Base-by-base conservation (phyloP, 2,888 invertebrate species). In the Deilephila porcellus region DNA sequence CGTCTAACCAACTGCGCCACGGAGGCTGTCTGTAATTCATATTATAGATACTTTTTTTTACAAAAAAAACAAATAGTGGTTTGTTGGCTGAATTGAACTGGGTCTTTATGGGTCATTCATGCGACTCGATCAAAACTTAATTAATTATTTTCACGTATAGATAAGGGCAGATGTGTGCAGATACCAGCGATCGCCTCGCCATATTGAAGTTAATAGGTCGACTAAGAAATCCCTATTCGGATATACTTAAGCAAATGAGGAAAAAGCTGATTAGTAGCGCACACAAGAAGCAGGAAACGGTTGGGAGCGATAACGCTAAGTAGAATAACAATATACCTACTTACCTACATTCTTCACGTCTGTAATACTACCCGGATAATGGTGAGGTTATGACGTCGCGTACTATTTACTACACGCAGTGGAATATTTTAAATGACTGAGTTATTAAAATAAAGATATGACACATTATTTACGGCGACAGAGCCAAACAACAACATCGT, bases 261-360 rank as follows among this genome's bases (percentile, higher is more conserved):
- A 73, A 73, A 73, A 73, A 20, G 19, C 8, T 67, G 59, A 73
- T 67, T 73, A 67, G 53, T 37, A 67, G 29, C 37, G 56, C 67
- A 45, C 56, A 56, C 64, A 73, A 73, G 64, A 37, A 67, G 56
- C 72, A 73, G 72, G 72, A 73, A 67, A 67, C 64, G 67, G n/a
- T 52, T 17, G 34, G 52, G 56, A 14, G 72, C 72, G 72, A 73
- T 73, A 73, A 73, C 59, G 72, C 64, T 73, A 73, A 73, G 64
- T 67, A 59, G 59, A 67, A 37, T 25, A 73, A 64, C 34, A 67
- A 72, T 72, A 64, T 72, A 17, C 64, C 64, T 67, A 29, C 67
- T 73, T 73, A 56, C 64, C 56, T 34, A 72, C 63, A 64, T 56
- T 29, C 37, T 14, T 37, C 6, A 25, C 4, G 25, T 64, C 6